Evolutionary conservation across 2,113 vertebrate genomes (phyloP).

Genomic region (Gadus chalcogrammus): DNA sequence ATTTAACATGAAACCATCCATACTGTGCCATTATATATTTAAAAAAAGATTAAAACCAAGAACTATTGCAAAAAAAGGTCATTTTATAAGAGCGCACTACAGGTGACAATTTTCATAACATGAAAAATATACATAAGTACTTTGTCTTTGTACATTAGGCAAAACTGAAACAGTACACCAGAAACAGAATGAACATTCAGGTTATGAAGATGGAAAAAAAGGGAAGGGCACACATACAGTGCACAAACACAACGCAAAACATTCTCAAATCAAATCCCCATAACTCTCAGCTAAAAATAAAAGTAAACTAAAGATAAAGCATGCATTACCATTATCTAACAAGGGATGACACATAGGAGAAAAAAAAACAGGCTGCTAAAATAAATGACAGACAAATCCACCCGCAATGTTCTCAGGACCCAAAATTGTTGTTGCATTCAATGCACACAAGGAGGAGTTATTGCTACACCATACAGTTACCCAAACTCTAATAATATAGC

Average conservation of each 20-base stretch:
- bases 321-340: conserved; percentile 81
- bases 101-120: conserved; percentile 97
- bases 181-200: conserved; percentile 69
- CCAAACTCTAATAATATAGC: conserved; percentile 50
- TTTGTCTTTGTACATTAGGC: conserved; percentile 95
- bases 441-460: conserved; percentile 53
- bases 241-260: conserved; percentile 39
- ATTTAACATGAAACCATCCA: too few species aligned
- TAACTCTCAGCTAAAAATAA: conserved; percentile 58
- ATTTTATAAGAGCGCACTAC: conserved; percentile 99
- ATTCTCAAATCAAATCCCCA: conserved; percentile 73
- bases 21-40: neutral
- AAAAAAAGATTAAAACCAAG: conserved; percentile 50
- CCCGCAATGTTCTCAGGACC: conserved; percentile 35
- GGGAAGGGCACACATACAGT: conserved; percentile 39
- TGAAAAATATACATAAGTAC: conserved; percentile 99
- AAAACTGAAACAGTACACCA: conserved; percentile 75
- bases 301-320: conserved; percentile 74
- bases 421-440: conserved; percentile 27
- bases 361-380: conserved; percentile 62
- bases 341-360: conserved; percentile 62
- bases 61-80: conserved; percentile 90
- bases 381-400: conserved; percentile 36
- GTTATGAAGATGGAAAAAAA: conserved; percentile 48
- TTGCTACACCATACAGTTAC: conserved; percentile 73